Evolutionary conservation across 1,140 invertebrate genomes (phyloP), one percentile per base, ranked within the genome.

Genomic region (Vanessa atalanta): DNA sequence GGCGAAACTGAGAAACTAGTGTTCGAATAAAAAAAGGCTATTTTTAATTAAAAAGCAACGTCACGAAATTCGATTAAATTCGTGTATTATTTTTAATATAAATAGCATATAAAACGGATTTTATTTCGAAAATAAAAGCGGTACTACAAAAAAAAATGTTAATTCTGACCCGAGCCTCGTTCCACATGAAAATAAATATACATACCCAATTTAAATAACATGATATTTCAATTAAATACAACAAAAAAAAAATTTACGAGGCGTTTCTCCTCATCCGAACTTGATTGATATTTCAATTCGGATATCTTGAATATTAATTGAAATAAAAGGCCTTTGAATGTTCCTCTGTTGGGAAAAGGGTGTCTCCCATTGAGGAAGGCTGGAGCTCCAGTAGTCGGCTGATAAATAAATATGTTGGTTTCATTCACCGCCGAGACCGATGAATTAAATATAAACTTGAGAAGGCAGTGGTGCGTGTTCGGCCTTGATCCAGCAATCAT

Each of bases 131-230:
- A 57, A 57, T 57, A 23, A 23, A 57, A 57, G 9, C 20, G 15
- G 57, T 57, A 31, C 20, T n/a, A 9, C 53, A 51, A 67, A 67
- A 67, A 20, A 31, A 65, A 67, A 67, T 67, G 51, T 37, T 55
- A 67, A 67, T 67, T 67, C 47, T 67, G 65, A 67, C 65, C 65
- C 50, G 65, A 43, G 26, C 50, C 65, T 31, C 64, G 64, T 13
- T 65, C 50, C 64, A 47, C 64, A 50, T 65, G 64, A 16, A 50
- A 50, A 53, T 66, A 67, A 55, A 47, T 68, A 68, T 47, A 68
- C 51, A 68, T 68, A 68, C 55, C 16, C 65, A 31, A 68, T 68
- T 68, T 51, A n/a, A 68, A 68, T 57, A 57, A 68, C 66, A 47
- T n/a, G 48, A 68, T 37, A 57, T 68, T 68, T 67, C 66, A 57